Evolutionary conservation across 2,888 invertebrate genomes (phyloP).

Genomic region (Isoperla grammatica): DNA sequence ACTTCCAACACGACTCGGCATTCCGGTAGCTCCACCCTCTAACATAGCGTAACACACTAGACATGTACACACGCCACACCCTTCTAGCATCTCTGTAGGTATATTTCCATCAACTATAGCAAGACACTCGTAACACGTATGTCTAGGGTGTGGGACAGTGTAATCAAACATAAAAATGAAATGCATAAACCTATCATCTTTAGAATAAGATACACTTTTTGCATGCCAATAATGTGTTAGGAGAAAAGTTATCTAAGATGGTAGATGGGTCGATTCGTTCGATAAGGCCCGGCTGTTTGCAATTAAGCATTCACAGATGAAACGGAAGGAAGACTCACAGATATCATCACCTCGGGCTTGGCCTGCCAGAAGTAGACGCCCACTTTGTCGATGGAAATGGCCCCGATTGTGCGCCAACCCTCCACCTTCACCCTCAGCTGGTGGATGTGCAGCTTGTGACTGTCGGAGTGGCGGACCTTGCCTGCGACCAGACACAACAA

Average conservation of each 20-base stretch:
- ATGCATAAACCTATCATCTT: too few species aligned
- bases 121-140: not conserved
- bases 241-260: too few species aligned
- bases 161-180: too few species aligned
- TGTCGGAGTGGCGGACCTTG: conserved; percentile 65
- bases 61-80: not conserved
- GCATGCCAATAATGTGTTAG: too few species aligned
- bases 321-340: too few species aligned
- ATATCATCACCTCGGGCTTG: conserved; percentile 32
- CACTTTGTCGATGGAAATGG: conserved; percentile 92
- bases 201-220: too few species aligned
- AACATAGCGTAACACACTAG: too few species aligned
- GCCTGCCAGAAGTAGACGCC: conserved; percentile 87
- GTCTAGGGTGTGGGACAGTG: not conserved
- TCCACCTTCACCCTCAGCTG: conserved; percentile 85
- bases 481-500: conserved; percentile 38
- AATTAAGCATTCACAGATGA: too few species aligned
- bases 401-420: conserved; percentile 81
- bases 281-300: too few species aligned
- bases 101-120: not conserved
- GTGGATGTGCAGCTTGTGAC: conserved; percentile 73
- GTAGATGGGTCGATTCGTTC: too few species aligned
- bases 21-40: conserved; percentile 40
- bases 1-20: conserved; percentile 89
- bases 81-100: not conserved